Conservation (phyloP, 2,888 invertebrate species). For the Neocrepidodera transversa region DNA sequence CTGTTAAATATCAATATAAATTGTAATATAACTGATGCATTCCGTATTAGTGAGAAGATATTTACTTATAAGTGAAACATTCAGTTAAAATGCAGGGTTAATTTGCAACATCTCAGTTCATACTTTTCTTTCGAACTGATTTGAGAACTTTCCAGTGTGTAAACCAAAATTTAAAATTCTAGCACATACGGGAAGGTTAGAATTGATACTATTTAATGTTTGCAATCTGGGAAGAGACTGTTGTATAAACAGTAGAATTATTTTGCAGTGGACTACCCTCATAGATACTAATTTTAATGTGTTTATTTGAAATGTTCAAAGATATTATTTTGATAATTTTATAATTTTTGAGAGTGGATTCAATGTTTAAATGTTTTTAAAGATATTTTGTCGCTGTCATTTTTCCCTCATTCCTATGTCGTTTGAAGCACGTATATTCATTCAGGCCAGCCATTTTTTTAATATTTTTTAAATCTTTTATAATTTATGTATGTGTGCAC, state of each 20-base stretch:
- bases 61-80: constrained; percentile 42
- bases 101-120: background rate
- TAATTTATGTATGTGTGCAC: constrained; percentile 13
- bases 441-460: constrained; percentile 6
- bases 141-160: background rate
- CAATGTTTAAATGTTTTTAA: constrained; percentile 29
- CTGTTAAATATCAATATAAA: constrained; percentile 4
- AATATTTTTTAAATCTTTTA: background rate
- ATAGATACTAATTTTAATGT: constrained; percentile 28
- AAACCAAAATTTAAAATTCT: no score
- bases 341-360: constrained; percentile 28
- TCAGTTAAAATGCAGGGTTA: constrained; percentile 34
- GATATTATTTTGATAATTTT: constrained; percentile 22
- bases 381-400: constrained; percentile 26
- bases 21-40: constrained; percentile 38
- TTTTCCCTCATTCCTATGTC: constrained; percentile 23
- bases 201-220: no score
- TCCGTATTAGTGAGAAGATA: constrained; percentile 45
- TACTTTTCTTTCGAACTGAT: background rate
- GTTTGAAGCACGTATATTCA: constrained; percentile 22
- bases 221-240: background rate
- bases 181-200: no score
- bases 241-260: constrained; percentile 31
- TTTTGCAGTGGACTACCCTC: background rate
- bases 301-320: constrained; percentile 28